These are phyloP conservation scores for Mesoligia furuncula DNA, from an alignment of 2,888 invertebrate genomes.

Conservation along the genomic window DNA sequence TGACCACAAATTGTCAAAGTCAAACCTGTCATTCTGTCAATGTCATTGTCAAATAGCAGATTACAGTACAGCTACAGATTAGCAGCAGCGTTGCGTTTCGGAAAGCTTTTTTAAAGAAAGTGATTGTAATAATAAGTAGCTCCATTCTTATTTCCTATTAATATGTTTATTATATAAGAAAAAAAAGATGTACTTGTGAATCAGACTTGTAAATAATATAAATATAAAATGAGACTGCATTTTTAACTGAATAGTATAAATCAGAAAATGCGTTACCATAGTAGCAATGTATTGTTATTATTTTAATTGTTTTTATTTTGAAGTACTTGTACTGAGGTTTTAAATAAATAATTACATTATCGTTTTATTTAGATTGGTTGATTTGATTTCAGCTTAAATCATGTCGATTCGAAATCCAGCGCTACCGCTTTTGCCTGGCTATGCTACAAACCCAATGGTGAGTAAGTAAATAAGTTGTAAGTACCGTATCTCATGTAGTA, in stretches of 20 bases:
- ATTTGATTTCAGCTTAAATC: conserved; percentile 47
- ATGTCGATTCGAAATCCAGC: conserved; percentile 91
- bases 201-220: neutral
- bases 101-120: neutral
- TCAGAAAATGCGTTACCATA: conserved; percentile 47
- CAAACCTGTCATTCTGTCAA: conserved; percentile 14
- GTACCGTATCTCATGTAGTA: neutral
- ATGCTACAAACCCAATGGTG: conserved; percentile 92
- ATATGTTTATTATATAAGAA: neutral
- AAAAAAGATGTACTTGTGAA: neutral
- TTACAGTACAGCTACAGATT: neutral
- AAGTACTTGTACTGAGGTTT: conserved; percentile 34
- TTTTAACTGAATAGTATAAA: neutral
- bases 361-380: conserved; percentile 27
- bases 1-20: conserved; percentile 25
- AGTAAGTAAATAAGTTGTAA: conserved; percentile 74
- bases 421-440: conserved; percentile 94
- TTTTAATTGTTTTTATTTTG: conserved; percentile 46
- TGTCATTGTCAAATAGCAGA: neutral
- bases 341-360: conserved; percentile 25
- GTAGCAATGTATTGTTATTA: conserved; percentile 28
- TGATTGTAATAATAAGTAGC: neutral
- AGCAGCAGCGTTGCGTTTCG: neutral
- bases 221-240: no score
- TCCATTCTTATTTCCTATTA: neutral